phyloP scores from a whole-genome alignment of 2,797 vertebrate species.

The Mormyrops boulengeri region DNA sequence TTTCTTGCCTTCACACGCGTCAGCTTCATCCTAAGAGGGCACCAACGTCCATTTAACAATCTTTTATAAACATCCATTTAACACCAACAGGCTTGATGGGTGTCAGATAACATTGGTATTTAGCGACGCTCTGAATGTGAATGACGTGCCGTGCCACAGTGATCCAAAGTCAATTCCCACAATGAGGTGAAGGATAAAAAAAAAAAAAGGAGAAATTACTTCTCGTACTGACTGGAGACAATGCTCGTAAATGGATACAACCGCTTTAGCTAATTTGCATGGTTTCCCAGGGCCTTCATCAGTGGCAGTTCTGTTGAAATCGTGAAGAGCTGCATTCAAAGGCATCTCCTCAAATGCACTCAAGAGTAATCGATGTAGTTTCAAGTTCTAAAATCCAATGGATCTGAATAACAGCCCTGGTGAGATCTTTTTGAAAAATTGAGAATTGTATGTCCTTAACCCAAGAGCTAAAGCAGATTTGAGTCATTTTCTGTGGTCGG shows the following conservation, averaged over 20 bases:
- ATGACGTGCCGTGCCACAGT: not conserved
- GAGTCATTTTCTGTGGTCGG: not conserved
- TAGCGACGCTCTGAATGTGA: not conserved
- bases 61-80: not conserved
- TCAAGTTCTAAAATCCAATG: not conserved
- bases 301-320: not conserved
- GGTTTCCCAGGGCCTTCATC: not conserved
- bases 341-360: not conserved
- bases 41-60: not conserved
- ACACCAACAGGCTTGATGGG: not conserved
- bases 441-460: not conserved
- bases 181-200: not conserved
- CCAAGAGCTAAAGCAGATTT: not conserved
- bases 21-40: not conserved
- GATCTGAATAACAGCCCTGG: not conserved
- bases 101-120: not conserved
- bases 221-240: not conserved
- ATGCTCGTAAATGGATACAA: not conserved
- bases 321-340: not conserved
- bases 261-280: not conserved
- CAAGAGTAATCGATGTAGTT: not conserved
- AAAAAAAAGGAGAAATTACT: not conserved
- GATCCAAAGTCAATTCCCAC: not conserved
- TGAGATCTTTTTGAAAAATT: not conserved
- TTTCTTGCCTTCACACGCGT: not conserved